These are phyloP conservation scores for Mya arenaria DNA, from an alignment of 1,140 invertebrate species.

Conservation along the genomic window DNA sequence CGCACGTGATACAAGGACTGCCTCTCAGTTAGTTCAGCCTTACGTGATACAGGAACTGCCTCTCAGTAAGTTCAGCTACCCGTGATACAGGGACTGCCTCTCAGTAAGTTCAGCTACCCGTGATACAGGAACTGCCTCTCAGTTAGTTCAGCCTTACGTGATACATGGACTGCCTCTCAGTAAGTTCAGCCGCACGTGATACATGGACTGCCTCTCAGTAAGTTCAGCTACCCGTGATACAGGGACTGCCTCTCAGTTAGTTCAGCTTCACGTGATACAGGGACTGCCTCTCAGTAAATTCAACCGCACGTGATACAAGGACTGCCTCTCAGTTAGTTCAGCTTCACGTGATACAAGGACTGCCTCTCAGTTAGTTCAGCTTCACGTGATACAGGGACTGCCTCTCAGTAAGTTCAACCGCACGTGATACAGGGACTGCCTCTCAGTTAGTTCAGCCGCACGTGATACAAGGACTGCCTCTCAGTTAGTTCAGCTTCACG, in stretches of 20 bases:
- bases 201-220: background rate
- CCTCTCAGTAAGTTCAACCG: background rate
- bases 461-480: background rate
- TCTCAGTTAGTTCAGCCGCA: background rate
- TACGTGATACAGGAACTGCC: background rate
- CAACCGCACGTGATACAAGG: background rate
- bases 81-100: background rate
- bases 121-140: background rate
- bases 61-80: background rate
- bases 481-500: background rate
- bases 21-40: background rate
- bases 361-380: background rate
- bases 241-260: background rate
- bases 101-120: background rate
- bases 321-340: background rate
- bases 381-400: background rate
- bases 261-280: background rate
- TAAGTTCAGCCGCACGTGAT: background rate
- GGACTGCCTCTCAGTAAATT: background rate
- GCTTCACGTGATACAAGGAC: background rate
- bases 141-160: background rate
- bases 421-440: background rate
- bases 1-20: background rate
- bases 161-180: background rate
- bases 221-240: background rate